A percentile compares a stretch with the other conserved stretches of the same genome.
These are phyloP conservation scores for Hemibagrus guttatus DNA, from an alignment of 2,797 vertebrate species.

Conservation along the genomic window DNA sequence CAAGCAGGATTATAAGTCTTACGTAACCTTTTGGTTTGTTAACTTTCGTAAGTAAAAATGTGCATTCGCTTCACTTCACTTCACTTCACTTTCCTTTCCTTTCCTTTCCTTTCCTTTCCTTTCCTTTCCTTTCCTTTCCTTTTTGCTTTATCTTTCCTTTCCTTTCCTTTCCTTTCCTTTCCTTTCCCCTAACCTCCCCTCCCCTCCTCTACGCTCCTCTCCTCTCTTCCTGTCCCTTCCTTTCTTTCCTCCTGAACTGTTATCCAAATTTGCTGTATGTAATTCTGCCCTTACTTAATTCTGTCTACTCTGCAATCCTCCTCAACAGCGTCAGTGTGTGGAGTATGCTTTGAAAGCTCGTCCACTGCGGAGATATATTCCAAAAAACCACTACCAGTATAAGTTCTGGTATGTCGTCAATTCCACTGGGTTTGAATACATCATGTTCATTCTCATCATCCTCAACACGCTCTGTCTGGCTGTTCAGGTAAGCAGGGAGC, in stretches of 20 bases:
- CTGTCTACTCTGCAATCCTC: neutral
- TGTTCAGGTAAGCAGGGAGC: constrained; percentile 85
- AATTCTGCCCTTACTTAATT: neutral
- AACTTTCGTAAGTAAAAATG: neutral
- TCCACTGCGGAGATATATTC: constrained; percentile 93
- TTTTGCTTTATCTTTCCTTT: neutral
- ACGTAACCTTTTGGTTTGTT: neutral
- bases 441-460: constrained; percentile 99
- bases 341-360: constrained; percentile 97
- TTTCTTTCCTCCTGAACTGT: neutral
- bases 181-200: too few relatives aligned
- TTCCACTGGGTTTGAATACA: constrained; percentile 96
- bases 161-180: neutral
- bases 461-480: constrained; percentile 98
- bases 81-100: neutral
- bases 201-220: neutral
- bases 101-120: neutral
- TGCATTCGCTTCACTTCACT: too few relatives aligned
- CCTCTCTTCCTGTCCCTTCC: neutral
- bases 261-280: neutral
- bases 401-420: constrained; percentile 99
- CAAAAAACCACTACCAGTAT: constrained; percentile 99
- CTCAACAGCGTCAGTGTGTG: constrained; percentile 91
- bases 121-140: neutral
- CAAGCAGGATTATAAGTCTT: neutral